Conservation (phyloP, 2,888 invertebrate species). For the Dilophus febrilis region DNA sequence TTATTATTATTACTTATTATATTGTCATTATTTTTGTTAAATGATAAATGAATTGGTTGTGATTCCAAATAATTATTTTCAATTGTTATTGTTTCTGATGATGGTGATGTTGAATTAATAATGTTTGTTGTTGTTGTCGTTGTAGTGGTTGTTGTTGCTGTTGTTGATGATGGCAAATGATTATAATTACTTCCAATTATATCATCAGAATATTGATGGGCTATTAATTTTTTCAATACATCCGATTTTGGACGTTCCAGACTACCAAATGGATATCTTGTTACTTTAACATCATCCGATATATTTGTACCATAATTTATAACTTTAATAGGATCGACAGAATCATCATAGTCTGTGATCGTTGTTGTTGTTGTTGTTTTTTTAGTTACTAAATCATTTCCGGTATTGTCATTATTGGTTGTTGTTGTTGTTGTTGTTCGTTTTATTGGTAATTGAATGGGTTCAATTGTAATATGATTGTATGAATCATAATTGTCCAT, state of each 20-base stretch:
- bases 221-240: constrained; percentile 38
- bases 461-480: constrained; percentile 2
- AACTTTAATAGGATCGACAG: constrained; percentile 8
- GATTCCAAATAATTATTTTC: constrained; percentile 1
- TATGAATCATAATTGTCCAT: no score
- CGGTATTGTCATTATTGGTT: constrained; percentile 2
- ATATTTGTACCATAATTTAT: constrained; percentile 40
- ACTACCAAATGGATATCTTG: constrained; percentile 41
- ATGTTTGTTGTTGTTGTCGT: background rate
- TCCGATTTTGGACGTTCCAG: constrained; percentile 45
- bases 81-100: background rate
- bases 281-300: constrained; percentile 46
- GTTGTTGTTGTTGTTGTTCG: constrained; percentile 4
- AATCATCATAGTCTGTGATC: no score
- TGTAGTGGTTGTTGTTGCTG: background rate
- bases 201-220: constrained; percentile 18
- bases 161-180: background rate
- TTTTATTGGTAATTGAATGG: background rate
- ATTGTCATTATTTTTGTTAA: background rate
- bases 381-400: background rate
- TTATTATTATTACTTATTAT: background rate
- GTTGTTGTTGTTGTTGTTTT: no score
- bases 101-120: background rate
- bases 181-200: background rate
- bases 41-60: constrained; percentile 8